Evolutionary conservation across 2,797 vertebrate genomes (phyloP), one percentile per base, ranked within the genome.

Genomic region (Simalia tracyae): DNA sequence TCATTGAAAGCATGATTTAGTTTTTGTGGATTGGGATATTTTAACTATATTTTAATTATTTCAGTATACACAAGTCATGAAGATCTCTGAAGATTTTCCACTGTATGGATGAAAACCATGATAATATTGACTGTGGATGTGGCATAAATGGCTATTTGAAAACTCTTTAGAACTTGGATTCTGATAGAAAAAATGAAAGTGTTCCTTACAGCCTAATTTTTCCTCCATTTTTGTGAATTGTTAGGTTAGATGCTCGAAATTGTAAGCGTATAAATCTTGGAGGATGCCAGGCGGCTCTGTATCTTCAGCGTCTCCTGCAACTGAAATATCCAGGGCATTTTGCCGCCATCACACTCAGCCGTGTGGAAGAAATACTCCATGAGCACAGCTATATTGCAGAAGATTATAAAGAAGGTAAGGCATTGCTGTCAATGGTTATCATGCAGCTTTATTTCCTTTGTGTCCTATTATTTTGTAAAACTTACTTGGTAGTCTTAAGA

Each of bases 321-420:
- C 98, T 99, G 6, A 99, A 99, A 93, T 99, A 99, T 89, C 99
- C 99, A 0, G 99, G 98, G 11, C 98, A 99, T 87, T 97, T 99
- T 1, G 97, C 98, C 0, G 98, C 98, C 88, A 98, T 99, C 95
- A 99, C 99, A 0, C 98, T 99, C 36, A 99, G 98, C 95, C 98
- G 99, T n/a, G 98, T 99, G 98, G 99, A 99, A 96, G 99, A 99
- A 94, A 98, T 99, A 90, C 97, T 99, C 91, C 99, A 99, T 0
- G 98, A 98, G 57, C 99, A 99, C 95, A 99, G 99, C 96, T 99
- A 99, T 95, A 90, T 98, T 0, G 98, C 99, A 0, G 97, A 97
- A 61, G 98, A 99, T 96, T 99, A 99, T 24, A 97, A 96, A 17
- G 98, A 98, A 96, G 99, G 99, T 98, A 96, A 95, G n/a, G 76